phyloP scores from a whole-genome alignment of 2,888 invertebrate species.

The Oligia strigilis region DNA sequence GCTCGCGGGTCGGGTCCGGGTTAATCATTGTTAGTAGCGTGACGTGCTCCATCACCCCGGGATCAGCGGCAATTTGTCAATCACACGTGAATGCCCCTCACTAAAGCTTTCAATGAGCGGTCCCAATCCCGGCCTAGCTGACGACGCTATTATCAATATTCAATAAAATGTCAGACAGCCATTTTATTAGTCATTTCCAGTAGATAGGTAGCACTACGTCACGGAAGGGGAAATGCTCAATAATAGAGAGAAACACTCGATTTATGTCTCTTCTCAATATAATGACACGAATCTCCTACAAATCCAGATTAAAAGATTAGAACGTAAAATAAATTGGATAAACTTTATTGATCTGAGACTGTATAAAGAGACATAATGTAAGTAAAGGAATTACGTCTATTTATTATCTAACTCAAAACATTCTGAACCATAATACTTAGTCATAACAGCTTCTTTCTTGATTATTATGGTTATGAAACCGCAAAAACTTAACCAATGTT shows the following conservation, averaged over 20 bases:
- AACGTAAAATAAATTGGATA: slow-evolving; percentile 31
- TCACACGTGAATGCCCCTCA: slow-evolving; percentile 81
- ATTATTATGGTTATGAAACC: slow-evolving; percentile 49
- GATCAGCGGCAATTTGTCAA: slow-evolving; percentile 87
- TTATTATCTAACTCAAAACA: slow-evolving; percentile 24
- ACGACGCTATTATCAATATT: slow-evolving; percentile 73
- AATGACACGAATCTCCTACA: slow-evolving; percentile 27
- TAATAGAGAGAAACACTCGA: slow-evolving; percentile 46
- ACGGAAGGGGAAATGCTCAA: slow-evolving; percentile 46
- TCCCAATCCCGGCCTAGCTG: slow-evolving; percentile 57
- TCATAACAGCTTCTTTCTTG: slow-evolving; percentile 55
- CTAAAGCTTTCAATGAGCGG: slow-evolving; percentile 81
- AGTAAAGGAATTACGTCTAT: slow-evolving; percentile 14
- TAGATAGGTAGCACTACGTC: slow-evolving; percentile 33
- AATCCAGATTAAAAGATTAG: slow-evolving; percentile 35
- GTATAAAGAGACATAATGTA: not conserved
- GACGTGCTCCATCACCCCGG: slow-evolving; percentile 76
- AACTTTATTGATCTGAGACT: slow-evolving; percentile 17
- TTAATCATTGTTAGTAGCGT: slow-evolving; percentile 80
- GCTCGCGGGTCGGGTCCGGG: slow-evolving; percentile 66
- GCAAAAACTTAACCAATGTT: slow-evolving; percentile 46
- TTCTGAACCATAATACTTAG: slow-evolving; percentile 29
- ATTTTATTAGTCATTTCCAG: slow-evolving; percentile 71
- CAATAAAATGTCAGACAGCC: slow-evolving; percentile 70
- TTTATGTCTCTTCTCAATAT: slow-evolving; percentile 35